phyloP scores from a whole-genome alignment of 2,113 vertebrate species.

The Gymnogyps californianus region DNA sequence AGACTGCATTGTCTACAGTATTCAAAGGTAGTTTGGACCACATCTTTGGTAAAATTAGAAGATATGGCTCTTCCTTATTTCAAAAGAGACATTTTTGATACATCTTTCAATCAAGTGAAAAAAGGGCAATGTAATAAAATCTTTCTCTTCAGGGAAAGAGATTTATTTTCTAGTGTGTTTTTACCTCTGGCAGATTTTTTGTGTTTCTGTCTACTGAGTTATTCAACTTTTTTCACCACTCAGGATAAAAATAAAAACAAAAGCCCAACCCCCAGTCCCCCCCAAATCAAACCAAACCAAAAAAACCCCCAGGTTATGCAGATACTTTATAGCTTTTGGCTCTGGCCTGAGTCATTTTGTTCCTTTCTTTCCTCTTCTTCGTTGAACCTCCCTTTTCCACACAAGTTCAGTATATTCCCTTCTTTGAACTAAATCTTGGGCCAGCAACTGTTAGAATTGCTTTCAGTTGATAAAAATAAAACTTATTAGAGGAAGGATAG shows the following conservation, averaged over 20 bases:
- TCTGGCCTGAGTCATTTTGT: background rate
- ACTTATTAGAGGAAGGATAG: background rate
- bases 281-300: fast-evolving
- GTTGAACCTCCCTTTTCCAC: background rate
- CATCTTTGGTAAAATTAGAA: background rate
- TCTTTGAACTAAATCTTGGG: background rate
- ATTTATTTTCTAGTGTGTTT: background rate
- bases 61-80: background rate
- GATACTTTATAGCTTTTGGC: background rate
- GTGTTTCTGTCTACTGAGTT: background rate
- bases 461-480: background rate
- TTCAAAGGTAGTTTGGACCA: background rate
- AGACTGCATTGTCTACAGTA: background rate
- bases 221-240: background rate
- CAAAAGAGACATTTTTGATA: background rate
- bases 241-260: background rate
- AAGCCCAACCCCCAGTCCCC: fast-evolving
- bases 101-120: background rate
- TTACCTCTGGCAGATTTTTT: background rate
- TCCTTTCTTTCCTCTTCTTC: background rate
- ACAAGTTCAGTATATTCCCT: background rate
- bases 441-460: background rate
- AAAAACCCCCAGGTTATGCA: background rate
- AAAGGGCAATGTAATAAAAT: background rate
- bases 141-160: background rate